phyloP scores from a whole-genome alignment of 2,888 invertebrate genomes.

The Loripinus fragilis region DNA sequence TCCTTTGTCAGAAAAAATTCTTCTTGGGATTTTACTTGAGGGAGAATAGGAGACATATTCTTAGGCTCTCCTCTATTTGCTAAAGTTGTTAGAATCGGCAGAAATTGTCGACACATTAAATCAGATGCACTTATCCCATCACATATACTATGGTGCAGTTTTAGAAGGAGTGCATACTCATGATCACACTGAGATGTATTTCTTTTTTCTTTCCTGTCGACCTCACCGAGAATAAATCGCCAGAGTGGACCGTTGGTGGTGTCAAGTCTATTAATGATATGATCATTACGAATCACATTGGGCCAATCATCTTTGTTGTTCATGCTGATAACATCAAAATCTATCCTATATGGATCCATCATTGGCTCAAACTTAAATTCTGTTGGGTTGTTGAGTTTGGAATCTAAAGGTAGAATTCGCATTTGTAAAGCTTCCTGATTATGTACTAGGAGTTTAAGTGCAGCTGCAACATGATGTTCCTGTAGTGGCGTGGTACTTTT shows the following conservation, averaged over 20 bases:
- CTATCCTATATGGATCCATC: not conserved
- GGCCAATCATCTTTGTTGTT: not conserved
- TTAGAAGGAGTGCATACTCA: not conserved
- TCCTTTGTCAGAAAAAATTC: not conserved
- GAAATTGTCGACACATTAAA: not conserved
- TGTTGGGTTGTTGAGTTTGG: not conserved
- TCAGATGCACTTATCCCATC: not conserved
- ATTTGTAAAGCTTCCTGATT: not conserved
- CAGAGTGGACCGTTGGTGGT: not conserved
- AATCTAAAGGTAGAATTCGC: not conserved
- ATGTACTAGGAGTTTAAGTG: not conserved
- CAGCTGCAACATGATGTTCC: not conserved
- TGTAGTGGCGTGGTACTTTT: not conserved
- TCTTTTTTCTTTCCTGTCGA: not conserved
- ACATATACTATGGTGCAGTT: not conserved
- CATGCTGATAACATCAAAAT: not conserved
- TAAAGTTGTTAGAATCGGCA: not conserved
- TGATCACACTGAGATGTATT: not conserved
- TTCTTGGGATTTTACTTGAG: not conserved
- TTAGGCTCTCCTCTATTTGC: not conserved
- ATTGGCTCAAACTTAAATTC: not conserved
- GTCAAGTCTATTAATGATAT: not conserved
- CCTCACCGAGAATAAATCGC: not conserved
- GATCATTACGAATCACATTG: not conserved
- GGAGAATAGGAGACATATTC: not conserved